phyloP scores from a whole-genome alignment of 1,140 invertebrate species.

The Hyposmocoma kahamanoa region DNA sequence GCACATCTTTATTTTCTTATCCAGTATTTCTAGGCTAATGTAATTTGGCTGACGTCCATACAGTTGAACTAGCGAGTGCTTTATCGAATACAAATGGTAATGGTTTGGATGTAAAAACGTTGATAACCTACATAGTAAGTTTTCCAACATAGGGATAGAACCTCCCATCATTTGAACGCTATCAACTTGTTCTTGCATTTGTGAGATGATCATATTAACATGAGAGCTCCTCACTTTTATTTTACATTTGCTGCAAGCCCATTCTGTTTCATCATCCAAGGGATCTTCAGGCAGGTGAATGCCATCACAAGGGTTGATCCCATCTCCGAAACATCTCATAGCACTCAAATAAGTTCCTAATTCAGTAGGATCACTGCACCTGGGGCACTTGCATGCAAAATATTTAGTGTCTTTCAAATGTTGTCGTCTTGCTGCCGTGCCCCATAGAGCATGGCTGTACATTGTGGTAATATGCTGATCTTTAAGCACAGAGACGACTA shows the following conservation, averaged over 20 bases:
- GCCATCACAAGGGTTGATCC: constrained; percentile 74
- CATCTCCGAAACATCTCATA: constrained; percentile 79
- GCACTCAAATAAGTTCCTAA: constrained; percentile 84
- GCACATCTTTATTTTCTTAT: constrained; percentile 80
- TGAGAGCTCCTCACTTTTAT: constrained; percentile 70
- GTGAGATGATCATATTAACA: constrained; percentile 76
- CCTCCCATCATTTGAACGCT: constrained; percentile 76
- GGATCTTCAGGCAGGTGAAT: constrained; percentile 81
- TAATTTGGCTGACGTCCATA: constrained; percentile 80
- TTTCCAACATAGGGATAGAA: constrained; percentile 75
- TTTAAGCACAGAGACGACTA: constrained; percentile 78
- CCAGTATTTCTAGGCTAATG: constrained; percentile 74
- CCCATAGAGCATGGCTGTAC: constrained; percentile 90
- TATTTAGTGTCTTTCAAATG: constrained; percentile 88
- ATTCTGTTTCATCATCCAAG: constrained; percentile 80
- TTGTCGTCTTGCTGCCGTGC: constrained; percentile 83
- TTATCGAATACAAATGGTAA: constrained; percentile 85
- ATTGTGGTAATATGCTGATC: constrained; percentile 84
- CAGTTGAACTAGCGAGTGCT: constrained; percentile 86
- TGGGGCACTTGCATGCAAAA: constrained; percentile 82
- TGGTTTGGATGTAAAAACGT: constrained; percentile 86
- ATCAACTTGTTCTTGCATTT: constrained; percentile 85
- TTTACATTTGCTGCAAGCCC: constrained; percentile 82
- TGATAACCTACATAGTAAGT: constrained; percentile 76
- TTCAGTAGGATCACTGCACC: constrained; percentile 87